A percentile compares a stretch with the other conserved stretches of the same genome.
These are phyloP conservation scores for Seira musarum DNA, from an alignment of 2,888 invertebrate genomes.

Conservation along the genomic window DNA sequence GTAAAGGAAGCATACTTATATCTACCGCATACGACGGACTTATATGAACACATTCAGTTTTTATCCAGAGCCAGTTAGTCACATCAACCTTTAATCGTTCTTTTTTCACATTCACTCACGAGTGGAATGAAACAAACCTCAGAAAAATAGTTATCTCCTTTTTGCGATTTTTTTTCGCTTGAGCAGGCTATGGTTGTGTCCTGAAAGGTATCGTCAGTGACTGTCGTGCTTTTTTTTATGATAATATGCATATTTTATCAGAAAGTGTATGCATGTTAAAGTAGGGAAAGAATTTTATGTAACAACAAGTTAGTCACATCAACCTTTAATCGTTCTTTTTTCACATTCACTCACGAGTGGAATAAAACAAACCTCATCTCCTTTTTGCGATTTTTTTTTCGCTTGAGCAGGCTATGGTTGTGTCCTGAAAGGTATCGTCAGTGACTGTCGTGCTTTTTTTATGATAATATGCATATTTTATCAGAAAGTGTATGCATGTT, in stretches of 20 bases:
- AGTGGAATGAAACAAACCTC: not conserved
- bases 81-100: conserved; percentile 51
- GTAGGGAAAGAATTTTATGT: not conserved
- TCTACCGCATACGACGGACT: not conserved
- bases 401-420: not conserved
- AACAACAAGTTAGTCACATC: conserved; percentile 42
- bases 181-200: not conserved
- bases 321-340: conserved; percentile 41
- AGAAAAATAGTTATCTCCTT: not conserved
- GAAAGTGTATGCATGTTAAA: not conserved
- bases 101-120: not conserved
- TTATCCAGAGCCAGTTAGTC: conserved; percentile 63
- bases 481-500: not conserved
- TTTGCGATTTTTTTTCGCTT: not conserved
- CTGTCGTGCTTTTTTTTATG: not conserved
- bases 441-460: not conserved
- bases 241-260: not conserved
- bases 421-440: not conserved
- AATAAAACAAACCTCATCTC: not conserved
- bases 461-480: not conserved
- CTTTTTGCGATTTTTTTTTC: not conserved
- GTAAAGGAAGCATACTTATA: conserved; percentile 32
- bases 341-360: not conserved
- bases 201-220: not conserved
- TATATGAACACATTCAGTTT: conserved; percentile 29